phyloP scores from a whole-genome alignment of 2,113 vertebrate species.

The Propithecus coquereli region DNA sequence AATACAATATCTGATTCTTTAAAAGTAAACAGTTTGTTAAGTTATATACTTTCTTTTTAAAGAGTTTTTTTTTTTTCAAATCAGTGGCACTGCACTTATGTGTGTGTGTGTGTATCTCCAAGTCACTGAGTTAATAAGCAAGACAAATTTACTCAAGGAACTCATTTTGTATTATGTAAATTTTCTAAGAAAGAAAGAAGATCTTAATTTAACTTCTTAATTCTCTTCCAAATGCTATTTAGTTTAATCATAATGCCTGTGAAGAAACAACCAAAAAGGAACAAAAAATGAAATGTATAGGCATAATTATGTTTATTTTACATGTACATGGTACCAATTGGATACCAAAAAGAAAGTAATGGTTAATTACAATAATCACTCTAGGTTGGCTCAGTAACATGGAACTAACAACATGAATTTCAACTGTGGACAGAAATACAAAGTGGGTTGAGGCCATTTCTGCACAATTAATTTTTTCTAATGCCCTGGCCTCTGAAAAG shows the following conservation, averaged over 20 bases:
- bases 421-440: neutral
- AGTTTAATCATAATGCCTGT: neutral
- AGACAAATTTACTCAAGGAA: slow-evolving; percentile 33
- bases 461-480: neutral
- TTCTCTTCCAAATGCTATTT: neutral
- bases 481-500: neutral
- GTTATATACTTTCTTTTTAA: neutral
- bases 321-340: neutral
- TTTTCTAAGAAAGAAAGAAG: slow-evolving; percentile 17
- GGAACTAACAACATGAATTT: neutral
- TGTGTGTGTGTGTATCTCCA: neutral
- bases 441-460: neutral
- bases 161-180: slow-evolving; percentile 3
- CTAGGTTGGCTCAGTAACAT: neutral
- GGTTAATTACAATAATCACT: neutral
- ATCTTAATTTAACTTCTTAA: neutral
- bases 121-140: slow-evolving; percentile 5
- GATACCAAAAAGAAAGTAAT: neutral
- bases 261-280: neutral
- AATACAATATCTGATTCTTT: neutral
- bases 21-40: neutral
- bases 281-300: neutral
- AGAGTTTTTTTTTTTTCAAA: neutral
- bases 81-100: neutral
- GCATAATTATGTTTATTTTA: neutral